Evolutionary conservation across 92 coral and sea anemone genomes (phyloP).

Genomic region (Epizoanthus stellaris): DNA sequence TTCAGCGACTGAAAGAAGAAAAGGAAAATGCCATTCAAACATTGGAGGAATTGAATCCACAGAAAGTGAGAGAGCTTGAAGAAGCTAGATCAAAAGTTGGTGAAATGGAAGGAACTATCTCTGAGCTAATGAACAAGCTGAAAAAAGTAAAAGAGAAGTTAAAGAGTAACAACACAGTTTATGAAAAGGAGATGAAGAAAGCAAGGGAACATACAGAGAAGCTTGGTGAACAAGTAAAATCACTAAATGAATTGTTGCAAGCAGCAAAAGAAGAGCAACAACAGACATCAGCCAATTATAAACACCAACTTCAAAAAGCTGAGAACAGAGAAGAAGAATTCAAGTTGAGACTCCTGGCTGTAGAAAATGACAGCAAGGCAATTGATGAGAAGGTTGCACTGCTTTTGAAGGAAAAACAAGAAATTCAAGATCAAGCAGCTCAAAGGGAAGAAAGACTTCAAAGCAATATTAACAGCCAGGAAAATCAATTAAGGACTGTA

Average conservation of each 20-base stretch:
- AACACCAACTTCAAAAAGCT: conserved; percentile 72
- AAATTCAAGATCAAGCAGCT: conserved; percentile 65
- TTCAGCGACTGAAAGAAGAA: conserved; percentile 52
- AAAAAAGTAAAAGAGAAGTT: conserved; percentile 82
- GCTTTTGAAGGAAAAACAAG: conserved; percentile 82
- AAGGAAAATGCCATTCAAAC: conserved; percentile 54
- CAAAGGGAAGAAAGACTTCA: conserved; percentile 62
- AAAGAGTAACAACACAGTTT: conserved; percentile 53
- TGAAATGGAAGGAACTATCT: conserved; percentile 57
- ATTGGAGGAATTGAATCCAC: conserved; percentile 42
- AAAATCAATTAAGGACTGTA: conserved; percentile 60
- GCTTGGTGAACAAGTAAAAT: conserved; percentile 48
- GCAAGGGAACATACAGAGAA: conserved; percentile 56
- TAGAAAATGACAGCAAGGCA: conserved; percentile 79
- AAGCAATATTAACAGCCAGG: conserved; percentile 60
- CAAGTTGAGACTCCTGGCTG: conserved; percentile 71
- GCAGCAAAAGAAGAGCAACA: conserved; percentile 60
- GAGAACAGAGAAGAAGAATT: conserved; percentile 77
- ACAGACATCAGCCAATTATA: conserved; percentile 62
- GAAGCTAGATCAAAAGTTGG: conserved; percentile 55
- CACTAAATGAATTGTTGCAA: conserved; percentile 51
- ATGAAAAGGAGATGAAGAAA: conserved; percentile 68
- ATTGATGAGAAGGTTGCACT: conserved; percentile 85
- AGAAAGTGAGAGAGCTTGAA: conserved; percentile 58
- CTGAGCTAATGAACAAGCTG: conserved; percentile 72